Base-by-base conservation (phyloP, 1,140 invertebrate species). In the Atta texana region DNA sequence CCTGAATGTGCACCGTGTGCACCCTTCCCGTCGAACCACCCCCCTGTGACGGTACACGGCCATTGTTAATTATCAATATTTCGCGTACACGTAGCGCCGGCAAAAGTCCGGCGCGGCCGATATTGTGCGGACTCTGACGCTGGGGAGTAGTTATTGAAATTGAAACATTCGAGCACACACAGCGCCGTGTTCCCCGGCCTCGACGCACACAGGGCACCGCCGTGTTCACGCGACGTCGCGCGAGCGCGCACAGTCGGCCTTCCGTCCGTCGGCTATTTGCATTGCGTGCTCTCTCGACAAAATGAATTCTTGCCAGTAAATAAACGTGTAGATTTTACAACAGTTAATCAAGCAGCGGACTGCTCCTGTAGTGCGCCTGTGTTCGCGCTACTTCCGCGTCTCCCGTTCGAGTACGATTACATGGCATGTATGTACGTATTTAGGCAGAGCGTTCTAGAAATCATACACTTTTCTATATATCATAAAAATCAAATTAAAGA, bases 81-180 rank as follows among this genome's bases (percentile, higher is more conserved):
- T 94, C 93, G 93, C 92, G 90, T 92, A 92, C 91, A 92, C 89
- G 88, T 77, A 89, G 85, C 69, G 69, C 85, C 82, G 71, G 92
- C 91, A 93, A 94, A 94, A 94, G 93, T 91, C 90, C 91, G 81
- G 82, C 87, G 89, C 86, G 90, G 89, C 88, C 91, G 91, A 90
- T 91, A 91, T 90, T 92, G 91, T 92, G 84, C 90, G 77, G 86
- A 82, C 82, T 91, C 89, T 81, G 85, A 93, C 94, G 93, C 95
- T 92, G 89, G 95, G 95, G 95, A 95, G 94, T 92, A 95, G 94
- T 95, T 95, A 95, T 95, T 95, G 95, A 95, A 95, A 95, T 95
- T 95, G 95, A 95, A 95, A 95, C 94, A 95, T 94, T 93, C 90
- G 89, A 87, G 90, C 92, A 91, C 91, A 90, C 92, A 88, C 89